A percentile compares a stretch with the other conserved stretches of the same genome.
Conservation (phyloP, 2,888 invertebrate genomes). For the Machimus atricapillus region DNA sequence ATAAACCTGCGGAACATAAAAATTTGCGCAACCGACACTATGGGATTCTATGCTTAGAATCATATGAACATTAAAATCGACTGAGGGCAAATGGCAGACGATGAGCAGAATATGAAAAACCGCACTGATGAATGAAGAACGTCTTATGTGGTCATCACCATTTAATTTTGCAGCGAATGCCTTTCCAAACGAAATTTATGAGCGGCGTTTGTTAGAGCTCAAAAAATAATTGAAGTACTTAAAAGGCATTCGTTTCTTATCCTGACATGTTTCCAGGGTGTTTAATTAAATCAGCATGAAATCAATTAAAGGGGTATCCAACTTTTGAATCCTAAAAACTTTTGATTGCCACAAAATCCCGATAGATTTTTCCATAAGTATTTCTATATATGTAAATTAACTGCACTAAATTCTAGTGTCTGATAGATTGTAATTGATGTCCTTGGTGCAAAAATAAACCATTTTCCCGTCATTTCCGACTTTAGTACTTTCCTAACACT, state of each 20-base stretch:
- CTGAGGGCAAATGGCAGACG: not conserved
- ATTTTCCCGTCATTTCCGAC: not conserved
- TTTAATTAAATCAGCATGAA: not conserved
- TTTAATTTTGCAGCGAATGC: not conserved
- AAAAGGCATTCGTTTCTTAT: not conserved
- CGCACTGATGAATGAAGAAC: not conserved
- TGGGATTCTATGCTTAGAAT: not conserved
- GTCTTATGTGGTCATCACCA: not conserved
- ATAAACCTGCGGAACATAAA: not conserved
- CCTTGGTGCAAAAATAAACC: not conserved
- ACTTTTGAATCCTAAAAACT: too few relatives aligned
- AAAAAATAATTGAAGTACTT: not conserved
- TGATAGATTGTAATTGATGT: not conserved
- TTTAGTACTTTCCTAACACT: not conserved
- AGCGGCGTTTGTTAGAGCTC: not conserved
- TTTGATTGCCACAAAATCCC: too few relatives aligned
- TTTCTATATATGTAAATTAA: too few relatives aligned
- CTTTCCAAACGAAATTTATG: not conserved
- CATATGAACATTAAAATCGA: not conserved
- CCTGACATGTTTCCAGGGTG: not conserved
- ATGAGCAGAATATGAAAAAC: not conserved
- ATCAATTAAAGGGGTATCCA: too few relatives aligned
- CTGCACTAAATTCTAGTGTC: not conserved
- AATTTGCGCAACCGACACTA: not conserved
- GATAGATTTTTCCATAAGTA: too few relatives aligned